phyloP scores from a whole-genome alignment of 2,797 vertebrate genomes.

The Staurois parvus region DNA sequence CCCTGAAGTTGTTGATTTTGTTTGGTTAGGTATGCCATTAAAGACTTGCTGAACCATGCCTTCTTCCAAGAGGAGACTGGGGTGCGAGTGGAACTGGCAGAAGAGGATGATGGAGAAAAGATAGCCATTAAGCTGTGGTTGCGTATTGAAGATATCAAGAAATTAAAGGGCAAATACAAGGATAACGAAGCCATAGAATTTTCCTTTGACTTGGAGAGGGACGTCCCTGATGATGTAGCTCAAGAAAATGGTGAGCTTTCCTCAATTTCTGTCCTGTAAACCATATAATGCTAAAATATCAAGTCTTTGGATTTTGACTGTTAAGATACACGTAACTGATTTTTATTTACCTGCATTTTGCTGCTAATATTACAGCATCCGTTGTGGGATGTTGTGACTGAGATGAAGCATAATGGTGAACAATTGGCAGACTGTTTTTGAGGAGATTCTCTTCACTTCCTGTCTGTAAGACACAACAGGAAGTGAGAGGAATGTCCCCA shows the following conservation, averaged over 20 bases:
- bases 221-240: constrained; percentile 97
- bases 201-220: constrained; percentile 95
- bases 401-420: no score
- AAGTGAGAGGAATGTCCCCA: no score
- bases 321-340: no score
- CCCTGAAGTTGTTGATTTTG: neutral
- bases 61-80: constrained; percentile 99
- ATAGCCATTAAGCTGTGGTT: constrained; percentile 98
- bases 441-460: no score
- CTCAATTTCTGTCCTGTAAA: neutral
- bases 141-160: constrained; percentile 97
- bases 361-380: no score
- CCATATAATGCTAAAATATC: no score
- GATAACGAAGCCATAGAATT: constrained; percentile 99
- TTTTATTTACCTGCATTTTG: no score
- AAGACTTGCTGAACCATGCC: constrained; percentile 96
- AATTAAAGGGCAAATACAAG: constrained; percentile 98
- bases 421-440: no score
- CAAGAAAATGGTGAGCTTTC: constrained; percentile 94
- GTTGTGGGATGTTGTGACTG: no score
- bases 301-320: no score
- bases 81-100: constrained; percentile 95
- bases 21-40: constrained; percentile 89
- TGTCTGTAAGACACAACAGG: no score
- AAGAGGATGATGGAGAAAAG: constrained; percentile 99